These are phyloP conservation scores for Spodoptera exigua DNA, from an alignment of 2,888 invertebrate genomes.

Conservation along the genomic window DNA sequence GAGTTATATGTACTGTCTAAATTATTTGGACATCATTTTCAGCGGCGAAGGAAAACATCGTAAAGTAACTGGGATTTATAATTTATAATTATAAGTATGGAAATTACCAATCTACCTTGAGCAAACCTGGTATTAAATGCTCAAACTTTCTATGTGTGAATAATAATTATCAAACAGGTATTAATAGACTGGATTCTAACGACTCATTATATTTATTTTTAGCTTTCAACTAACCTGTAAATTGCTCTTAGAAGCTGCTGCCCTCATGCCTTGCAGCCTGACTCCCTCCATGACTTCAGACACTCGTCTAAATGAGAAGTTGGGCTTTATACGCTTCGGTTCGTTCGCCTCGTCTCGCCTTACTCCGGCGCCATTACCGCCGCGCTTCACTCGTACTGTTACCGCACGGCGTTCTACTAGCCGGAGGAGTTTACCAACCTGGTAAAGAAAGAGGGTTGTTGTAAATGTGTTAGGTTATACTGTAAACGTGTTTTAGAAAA, in stretches of 20 bases:
- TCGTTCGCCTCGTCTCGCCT: conserved; percentile 67
- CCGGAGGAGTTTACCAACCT: conserved; percentile 83
- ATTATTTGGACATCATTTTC: too few species aligned
- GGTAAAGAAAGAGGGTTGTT: not conserved
- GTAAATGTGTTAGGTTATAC: too few species aligned
- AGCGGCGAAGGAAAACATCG: too few species aligned
- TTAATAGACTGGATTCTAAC: too few species aligned
- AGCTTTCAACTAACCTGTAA: conserved; percentile 65
- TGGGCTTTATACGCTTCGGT: conserved; percentile 73
- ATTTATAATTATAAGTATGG: too few species aligned
- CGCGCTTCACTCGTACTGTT: conserved; percentile 84
- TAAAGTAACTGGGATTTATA: too few species aligned
- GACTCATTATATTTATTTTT: too few species aligned
- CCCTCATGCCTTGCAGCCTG: conserved; percentile 81
- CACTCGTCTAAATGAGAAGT: conserved; percentile 86
- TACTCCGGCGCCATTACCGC: conserved; percentile 61
- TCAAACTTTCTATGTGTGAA: too few species aligned
- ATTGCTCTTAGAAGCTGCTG: conserved; percentile 75
- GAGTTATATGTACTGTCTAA: too few species aligned
- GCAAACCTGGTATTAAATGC: too few species aligned
- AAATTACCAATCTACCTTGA: too few species aligned
- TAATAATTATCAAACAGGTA: not conserved
- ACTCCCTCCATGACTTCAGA: conserved; percentile 88
- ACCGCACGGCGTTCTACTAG: conserved; percentile 83
- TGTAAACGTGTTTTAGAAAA: too few species aligned